Conservation (phyloP, 2,888 invertebrate genomes). For the Bursaphelenchus okinawaensis region DNA sequence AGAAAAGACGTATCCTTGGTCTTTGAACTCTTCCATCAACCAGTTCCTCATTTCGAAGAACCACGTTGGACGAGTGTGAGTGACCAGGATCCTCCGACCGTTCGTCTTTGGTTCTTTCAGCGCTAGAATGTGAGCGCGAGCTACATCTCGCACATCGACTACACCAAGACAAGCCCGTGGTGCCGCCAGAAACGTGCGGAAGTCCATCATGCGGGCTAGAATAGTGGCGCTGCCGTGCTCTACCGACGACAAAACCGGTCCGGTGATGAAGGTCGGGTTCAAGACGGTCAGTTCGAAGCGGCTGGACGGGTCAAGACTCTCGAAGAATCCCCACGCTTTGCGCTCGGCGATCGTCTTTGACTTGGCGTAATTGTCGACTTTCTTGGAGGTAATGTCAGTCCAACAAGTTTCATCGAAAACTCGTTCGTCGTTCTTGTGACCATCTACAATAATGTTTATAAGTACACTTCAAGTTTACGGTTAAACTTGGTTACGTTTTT, state of each 20-base stretch:
- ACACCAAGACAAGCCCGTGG: constrained; percentile 58
- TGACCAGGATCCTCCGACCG: constrained; percentile 60
- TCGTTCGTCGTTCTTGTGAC: constrained; percentile 31
- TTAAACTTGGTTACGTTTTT: too few relatives aligned
- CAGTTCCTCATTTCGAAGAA: constrained; percentile 61
- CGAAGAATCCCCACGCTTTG: constrained; percentile 38
- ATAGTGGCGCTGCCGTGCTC: constrained; percentile 39
- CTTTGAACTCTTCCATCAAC: constrained; percentile 60
- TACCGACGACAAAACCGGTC: constrained; percentile 34
- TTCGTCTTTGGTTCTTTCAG: constrained; percentile 60
- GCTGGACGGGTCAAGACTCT: constrained; percentile 8
- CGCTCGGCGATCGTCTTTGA: constrained; percentile 41
- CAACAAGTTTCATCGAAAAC: constrained; percentile 40
- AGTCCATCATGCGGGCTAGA: constrained; percentile 37
- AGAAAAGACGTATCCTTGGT: constrained; percentile 59
- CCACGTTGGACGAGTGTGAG: constrained; percentile 59
- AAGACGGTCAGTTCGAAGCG: constrained; percentile 34
- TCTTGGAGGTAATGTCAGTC: constrained; percentile 27
- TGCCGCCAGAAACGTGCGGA: constrained; percentile 33
- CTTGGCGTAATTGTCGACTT: constrained; percentile 35
- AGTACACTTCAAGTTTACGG: constrained; percentile 1
- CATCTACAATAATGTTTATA: constrained; percentile 25
- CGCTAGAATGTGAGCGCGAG: constrained; percentile 60
- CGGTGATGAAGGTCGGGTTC: constrained; percentile 38
- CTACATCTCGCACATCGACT: constrained; percentile 63